Evolutionary conservation across 2,888 invertebrate genomes (phyloP).

Genomic region (Volucella inanis): DNA sequence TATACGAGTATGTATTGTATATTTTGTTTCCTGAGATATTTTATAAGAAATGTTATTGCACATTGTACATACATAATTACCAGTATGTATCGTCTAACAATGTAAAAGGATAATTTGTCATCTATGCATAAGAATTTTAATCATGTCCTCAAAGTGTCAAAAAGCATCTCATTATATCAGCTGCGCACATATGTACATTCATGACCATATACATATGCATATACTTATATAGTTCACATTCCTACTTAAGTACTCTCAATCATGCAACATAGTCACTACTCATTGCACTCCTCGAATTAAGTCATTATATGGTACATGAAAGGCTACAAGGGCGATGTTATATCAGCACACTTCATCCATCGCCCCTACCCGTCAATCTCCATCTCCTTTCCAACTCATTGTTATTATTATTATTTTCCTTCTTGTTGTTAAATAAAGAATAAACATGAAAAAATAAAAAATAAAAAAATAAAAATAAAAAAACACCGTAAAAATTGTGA

Average conservation of each 20-base stretch:
- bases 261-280: slow-evolving; percentile 33
- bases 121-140: slow-evolving; percentile 36
- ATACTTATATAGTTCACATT: slow-evolving; percentile 3
- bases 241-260: slow-evolving; percentile 47
- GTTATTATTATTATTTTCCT: slow-evolving; percentile 20
- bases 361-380: neutral
- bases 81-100: neutral
- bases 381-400: slow-evolving; percentile 2
- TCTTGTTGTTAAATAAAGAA: slow-evolving; percentile 47
- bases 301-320: slow-evolving; percentile 60
- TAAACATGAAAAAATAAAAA: slow-evolving; percentile 30
- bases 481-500: neutral
- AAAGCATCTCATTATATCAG: slow-evolving; percentile 28
- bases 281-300: slow-evolving; percentile 56
- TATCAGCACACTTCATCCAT: slow-evolving; percentile 19
- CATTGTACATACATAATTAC: neutral
- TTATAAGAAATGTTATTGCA: neutral
- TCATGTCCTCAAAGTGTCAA: slow-evolving; percentile 47
- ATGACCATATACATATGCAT: neutral
- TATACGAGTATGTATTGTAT: too few relatives aligned
- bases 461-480: slow-evolving; percentile 6
- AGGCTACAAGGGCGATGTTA: slow-evolving; percentile 34
- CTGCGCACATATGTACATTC: neutral
- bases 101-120: slow-evolving; percentile 34
- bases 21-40: too few relatives aligned